phyloP scores from a whole-genome alignment of 2,797 vertebrate species.

The Poecile montanus region DNA sequence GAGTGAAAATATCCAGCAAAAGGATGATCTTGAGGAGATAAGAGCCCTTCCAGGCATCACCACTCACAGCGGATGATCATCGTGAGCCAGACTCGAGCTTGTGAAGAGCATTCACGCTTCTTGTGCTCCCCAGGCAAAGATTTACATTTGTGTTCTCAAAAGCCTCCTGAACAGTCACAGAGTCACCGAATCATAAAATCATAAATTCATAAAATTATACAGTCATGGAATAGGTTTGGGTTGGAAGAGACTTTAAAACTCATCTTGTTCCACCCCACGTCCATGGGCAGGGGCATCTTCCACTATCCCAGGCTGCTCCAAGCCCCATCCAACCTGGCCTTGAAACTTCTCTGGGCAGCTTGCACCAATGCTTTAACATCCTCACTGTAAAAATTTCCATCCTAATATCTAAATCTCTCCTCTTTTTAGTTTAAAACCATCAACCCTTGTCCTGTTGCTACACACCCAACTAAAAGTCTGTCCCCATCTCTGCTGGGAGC shows the following conservation, averaged over 20 bases:
- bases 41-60: not conserved
- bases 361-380: accelerated
- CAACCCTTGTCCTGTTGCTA: accelerated
- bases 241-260: not conserved
- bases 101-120: not conserved
- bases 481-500: not conserved
- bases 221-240: not conserved
- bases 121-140: not conserved
- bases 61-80: not conserved
- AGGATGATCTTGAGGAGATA: not conserved
- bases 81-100: not conserved
- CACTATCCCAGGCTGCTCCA: not conserved
- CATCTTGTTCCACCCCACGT: not conserved
- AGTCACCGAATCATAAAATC: not conserved
- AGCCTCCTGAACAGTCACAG: not conserved
- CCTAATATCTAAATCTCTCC: not conserved
- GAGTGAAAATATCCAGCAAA: not conserved
- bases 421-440: not conserved
- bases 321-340: accelerated
- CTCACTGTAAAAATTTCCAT: accelerated
- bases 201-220: too few relatives aligned
- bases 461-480: accelerated
- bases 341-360: not conserved
- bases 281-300: not conserved
- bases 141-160: not conserved